Evolutionary conservation across 1,140 invertebrate species (phyloP), one percentile per base, ranked within the genome.

Genomic region (Thaumatotibia leucotreta): DNA sequence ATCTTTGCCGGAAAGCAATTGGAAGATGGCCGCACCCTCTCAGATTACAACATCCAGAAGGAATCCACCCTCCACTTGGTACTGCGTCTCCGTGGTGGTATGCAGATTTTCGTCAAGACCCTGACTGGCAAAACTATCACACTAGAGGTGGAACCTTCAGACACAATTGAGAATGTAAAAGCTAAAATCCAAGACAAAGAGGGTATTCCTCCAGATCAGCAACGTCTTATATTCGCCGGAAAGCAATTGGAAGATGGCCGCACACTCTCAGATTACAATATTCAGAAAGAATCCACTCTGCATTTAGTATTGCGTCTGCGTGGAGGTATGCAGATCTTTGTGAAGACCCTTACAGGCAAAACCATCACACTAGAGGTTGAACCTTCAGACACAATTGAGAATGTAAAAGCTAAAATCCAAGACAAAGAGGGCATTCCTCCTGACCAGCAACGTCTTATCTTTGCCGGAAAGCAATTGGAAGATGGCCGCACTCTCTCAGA

Each of bases 301-400:
- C 63, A 64, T 11, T 50, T 63, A 6, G 92, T 67, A 91, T 22
- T 67, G 2, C 61, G 39, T 63, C 45, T 67, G 4, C 91, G 89
- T 65, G 75, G 96, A 97, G 69, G 95, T 96, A 84, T 96, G 96
- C 96, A 97, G 92, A 97, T 97, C 91, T 97, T 69, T 72, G 95
- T 95, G 0, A 95, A 95, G 77, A 95, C 94, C 22, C 76, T 95
- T 5, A 95, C 95, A 11, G 95, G 95, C 2, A 96, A 96, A 76
- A 95, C 95, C 24, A 95, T 95, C 70, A 95, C 95, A 0, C 74
- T 96, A 17, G 95, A 95, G 81, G 95, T 95, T 6, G 94, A 96
- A 77, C 92, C 94, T 0, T 95, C 93, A 27, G 95, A 96, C 75
- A 95, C 95, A 0, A 95, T 95, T 70, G 94, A 95, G 63, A 95